Percentiles rank a stretch among this genome's conserved stretches.
Conservation (phyloP, 1,140 invertebrate genomes). For the Drosophila yakuba region DNA sequence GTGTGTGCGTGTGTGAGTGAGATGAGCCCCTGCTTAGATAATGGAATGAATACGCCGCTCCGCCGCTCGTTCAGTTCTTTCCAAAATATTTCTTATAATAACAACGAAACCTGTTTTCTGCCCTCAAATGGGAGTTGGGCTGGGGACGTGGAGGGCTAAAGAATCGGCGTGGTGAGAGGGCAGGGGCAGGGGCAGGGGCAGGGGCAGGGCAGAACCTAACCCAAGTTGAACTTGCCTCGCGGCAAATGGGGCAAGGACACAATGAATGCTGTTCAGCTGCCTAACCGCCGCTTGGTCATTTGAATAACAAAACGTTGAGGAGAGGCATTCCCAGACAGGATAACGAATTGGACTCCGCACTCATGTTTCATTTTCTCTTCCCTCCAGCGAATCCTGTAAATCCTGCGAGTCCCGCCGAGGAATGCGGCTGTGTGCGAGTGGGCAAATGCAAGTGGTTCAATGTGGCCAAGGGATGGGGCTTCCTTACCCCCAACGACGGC, state of each 20-base stretch:
- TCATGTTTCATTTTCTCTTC: constrained; percentile 16
- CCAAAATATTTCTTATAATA: constrained; percentile 47
- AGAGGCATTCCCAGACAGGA: constrained; percentile 53
- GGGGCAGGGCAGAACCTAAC: background rate
- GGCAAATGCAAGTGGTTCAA: constrained; percentile 97
- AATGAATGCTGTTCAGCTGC: constrained; percentile 54
- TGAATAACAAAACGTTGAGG: constrained; percentile 61
- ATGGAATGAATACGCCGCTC: constrained; percentile 49
- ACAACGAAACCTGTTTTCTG: constrained; percentile 67
- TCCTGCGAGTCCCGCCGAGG: constrained; percentile 44
- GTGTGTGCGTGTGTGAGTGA: constrained; percentile 43
- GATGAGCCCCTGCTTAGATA: constrained; percentile 66
- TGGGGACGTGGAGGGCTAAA: background rate
- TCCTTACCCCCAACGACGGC: constrained; percentile 94
- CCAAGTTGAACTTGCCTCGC: constrained; percentile 63
- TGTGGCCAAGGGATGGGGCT: constrained; percentile 96
- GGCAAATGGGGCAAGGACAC: constrained; percentile 79
- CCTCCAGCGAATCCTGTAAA: constrained; percentile 18
- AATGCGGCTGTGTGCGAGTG: constrained; percentile 86
- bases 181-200: too few relatives aligned
- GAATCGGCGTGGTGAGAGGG: background rate
- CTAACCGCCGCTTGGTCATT: constrained; percentile 44
- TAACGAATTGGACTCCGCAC: constrained; percentile 47
- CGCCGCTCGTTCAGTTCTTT: constrained; percentile 26
- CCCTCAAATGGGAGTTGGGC: constrained; percentile 14